A percentile compares a stretch with the other conserved stretches of the same genome.
Conservation (phyloP, 2,113 vertebrate genomes). For the Onychorhynchus coronatus region DNA sequence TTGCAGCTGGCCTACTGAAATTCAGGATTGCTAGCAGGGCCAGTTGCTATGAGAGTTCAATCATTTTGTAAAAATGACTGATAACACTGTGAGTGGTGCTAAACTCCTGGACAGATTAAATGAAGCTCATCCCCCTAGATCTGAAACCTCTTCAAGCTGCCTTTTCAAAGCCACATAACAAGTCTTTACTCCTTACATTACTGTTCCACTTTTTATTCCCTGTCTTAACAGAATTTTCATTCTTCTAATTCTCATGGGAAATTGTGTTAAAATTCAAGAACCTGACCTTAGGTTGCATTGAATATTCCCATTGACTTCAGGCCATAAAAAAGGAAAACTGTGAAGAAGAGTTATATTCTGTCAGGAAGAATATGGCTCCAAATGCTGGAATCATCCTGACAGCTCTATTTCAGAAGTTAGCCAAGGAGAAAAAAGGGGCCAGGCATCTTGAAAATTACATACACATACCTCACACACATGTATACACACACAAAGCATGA, state of each 20-base stretch:
- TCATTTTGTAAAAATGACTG: not conserved
- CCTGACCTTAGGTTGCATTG: slow-evolving; percentile 52
- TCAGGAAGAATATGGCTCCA: slow-evolving; percentile 59
- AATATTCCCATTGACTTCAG: slow-evolving; percentile 58
- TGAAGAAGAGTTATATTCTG: slow-evolving; percentile 59
- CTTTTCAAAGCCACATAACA: slow-evolving; percentile 19
- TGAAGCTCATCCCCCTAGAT: not conserved
- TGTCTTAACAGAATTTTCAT: slow-evolving; percentile 36
- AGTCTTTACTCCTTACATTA: slow-evolving; percentile 7
- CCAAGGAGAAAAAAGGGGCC: slow-evolving; percentile 57
- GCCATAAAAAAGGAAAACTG: slow-evolving; percentile 56
- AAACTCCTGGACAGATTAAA: slow-evolving; percentile 21
- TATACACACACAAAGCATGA: slow-evolving; percentile 38
- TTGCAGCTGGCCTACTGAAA: not conserved
- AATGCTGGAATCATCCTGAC: slow-evolving; percentile 56
- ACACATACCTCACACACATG: slow-evolving; percentile 31
- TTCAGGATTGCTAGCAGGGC: not conserved
- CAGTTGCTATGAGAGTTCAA: not conserved
- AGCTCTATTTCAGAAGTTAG: slow-evolving; percentile 65
- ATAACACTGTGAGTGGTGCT: not conserved
- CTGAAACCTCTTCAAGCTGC: not conserved
- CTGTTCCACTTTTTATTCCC: not conserved
- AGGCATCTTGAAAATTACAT: slow-evolving; percentile 53
- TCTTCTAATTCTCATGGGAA: slow-evolving; percentile 35
- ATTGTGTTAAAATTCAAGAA: slow-evolving; percentile 58